Percentiles rank a stretch among this genome's conserved stretches.
Conservation (phyloP, 2,113 vertebrate genomes). For the Syngnathus floridae region DNA sequence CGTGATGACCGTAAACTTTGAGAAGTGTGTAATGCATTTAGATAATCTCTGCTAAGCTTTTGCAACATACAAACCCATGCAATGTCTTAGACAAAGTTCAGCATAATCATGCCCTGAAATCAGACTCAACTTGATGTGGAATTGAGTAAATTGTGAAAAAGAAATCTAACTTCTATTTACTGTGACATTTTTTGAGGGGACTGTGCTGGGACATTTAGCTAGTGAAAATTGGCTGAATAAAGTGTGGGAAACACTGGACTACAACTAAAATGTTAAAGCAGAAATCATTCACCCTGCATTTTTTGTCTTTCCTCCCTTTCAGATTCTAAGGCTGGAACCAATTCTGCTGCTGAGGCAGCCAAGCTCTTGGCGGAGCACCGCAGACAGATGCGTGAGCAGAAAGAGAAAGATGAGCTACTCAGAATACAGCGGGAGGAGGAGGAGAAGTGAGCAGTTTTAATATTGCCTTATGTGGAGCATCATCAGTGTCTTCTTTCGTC, state of each 20-base stretch:
- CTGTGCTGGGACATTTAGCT: no score
- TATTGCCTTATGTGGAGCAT: background rate
- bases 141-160: no score
- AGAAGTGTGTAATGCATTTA: no score
- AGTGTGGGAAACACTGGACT: background rate
- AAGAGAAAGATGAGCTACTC: conserved; percentile 77
- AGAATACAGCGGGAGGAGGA: conserved; percentile 75
- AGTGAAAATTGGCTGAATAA: no score
- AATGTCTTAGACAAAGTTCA: no score
- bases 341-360: conserved; percentile 78
- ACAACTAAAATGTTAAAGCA: background rate
- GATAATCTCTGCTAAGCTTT: no score
- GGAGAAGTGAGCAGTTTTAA: conserved; percentile 69
- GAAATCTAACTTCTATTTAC: no score
- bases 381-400: conserved; percentile 79
- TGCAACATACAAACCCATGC: no score
- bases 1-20: no score
- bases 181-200: no score
- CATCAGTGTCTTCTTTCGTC: background rate
- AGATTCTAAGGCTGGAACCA: conserved; percentile 78
- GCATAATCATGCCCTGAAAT: no score
- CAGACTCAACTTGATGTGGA: no score
- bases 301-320: conserved; percentile 11
- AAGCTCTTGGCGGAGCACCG: conserved; percentile 84
- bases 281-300: background rate